Conservation (phyloP, 37 sponge, comb jelly and placozoan species). For the Spongia lamella region DNA sequence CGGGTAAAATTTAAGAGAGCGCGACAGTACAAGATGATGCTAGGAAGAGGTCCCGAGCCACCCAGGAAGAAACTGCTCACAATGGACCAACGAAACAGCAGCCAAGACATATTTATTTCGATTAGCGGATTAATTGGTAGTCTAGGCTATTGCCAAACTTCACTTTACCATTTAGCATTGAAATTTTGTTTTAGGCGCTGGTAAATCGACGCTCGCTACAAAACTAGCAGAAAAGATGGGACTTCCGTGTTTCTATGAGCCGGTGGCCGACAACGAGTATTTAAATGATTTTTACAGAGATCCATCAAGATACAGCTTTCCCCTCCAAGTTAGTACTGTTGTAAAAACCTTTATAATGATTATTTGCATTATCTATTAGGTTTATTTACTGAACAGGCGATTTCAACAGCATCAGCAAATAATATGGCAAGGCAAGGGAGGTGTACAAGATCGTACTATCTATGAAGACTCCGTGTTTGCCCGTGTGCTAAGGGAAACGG, state of each 20-base stretch:
- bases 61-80: conserved; percentile 70
- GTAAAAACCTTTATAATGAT: not conserved
- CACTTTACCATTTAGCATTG: not conserved
- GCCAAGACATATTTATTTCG: conserved; percentile 89
- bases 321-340: conserved; percentile 70
- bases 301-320: conserved; percentile 89
- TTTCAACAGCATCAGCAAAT: conserved; percentile 99
- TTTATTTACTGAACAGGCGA: conserved; percentile 83
- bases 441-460: conserved; percentile 95
- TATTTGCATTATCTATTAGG: conserved; percentile 35
- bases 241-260: conserved; percentile 90
- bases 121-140: conserved; percentile 92
- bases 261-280: conserved; percentile 92
- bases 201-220: conserved; percentile 89
- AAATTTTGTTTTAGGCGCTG: conserved; percentile 59
- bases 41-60: no score
- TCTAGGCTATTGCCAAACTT: no score
- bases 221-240: conserved; percentile 89
- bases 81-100: conserved; percentile 85
- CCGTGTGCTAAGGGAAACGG: conserved; percentile 83
- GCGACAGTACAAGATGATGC: no score
- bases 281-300: conserved; percentile 91
- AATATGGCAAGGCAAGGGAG: conserved; percentile 94
- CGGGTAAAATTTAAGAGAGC: no score
- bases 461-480: conserved; percentile 98